A percentile compares a stretch with the other conserved stretches of the same genome.
Evolutionary conservation across 1,140 invertebrate species (phyloP).

Genomic region (Camponotus vicinus): DNA sequence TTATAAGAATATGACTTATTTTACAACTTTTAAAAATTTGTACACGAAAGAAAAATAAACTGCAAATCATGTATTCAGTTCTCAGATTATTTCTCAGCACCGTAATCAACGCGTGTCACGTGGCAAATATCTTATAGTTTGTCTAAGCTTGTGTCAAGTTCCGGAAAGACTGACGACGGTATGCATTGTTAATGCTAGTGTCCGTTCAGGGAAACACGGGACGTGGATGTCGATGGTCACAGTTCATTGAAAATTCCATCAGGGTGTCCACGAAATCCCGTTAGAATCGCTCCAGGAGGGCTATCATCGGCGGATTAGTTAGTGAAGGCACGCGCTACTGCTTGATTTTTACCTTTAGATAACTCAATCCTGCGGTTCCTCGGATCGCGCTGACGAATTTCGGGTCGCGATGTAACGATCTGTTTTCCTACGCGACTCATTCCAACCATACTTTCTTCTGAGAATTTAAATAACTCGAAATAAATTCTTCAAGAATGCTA

Average conservation of each 20-base stretch:
- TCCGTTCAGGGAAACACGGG: conserved; percentile 28
- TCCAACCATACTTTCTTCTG: neutral
- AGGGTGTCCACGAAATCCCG: conserved; percentile 65
- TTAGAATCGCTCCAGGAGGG: conserved; percentile 74
- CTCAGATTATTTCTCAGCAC: conserved; percentile 21
- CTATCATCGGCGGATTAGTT: conserved; percentile 74
- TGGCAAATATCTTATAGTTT: conserved; percentile 52
- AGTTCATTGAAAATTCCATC: conserved; percentile 75
- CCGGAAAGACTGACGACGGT: neutral
- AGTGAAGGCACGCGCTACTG: conserved; percentile 76
- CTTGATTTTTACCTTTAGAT: conserved; percentile 78
- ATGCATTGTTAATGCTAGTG: conserved; percentile 51
- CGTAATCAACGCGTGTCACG: neutral
- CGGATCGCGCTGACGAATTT: conserved; percentile 1
- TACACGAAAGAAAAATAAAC: too few relatives aligned
- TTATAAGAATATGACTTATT: neutral
- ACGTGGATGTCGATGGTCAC: conserved; percentile 74
- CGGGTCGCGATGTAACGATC: neutral
- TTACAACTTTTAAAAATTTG: too few relatives aligned
- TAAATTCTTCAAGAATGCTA: too few relatives aligned
- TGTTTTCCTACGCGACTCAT: neutral
- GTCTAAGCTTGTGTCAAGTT: conserved; percentile 6
- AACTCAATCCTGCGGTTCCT: conserved; percentile 72
- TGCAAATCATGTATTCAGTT: neutral
- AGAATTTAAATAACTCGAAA: neutral